phyloP scores from a whole-genome alignment of 2,797 vertebrate genomes.

The Danio albolineatus region DNA sequence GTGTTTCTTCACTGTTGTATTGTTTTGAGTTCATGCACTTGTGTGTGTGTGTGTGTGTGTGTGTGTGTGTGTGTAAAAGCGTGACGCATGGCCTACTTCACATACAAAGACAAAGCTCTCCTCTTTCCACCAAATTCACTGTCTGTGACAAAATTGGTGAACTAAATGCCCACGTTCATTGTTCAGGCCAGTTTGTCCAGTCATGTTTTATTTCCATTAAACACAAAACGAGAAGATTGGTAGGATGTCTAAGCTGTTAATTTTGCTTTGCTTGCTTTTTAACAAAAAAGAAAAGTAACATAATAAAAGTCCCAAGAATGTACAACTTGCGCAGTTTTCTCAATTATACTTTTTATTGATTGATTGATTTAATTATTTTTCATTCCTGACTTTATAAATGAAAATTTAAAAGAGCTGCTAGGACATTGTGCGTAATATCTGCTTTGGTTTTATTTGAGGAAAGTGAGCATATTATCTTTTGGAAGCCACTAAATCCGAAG shows the following conservation, averaged over 20 bases:
- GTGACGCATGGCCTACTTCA: constrained; percentile 48
- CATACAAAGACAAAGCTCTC: constrained; percentile 39
- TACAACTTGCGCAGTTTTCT: background rate
- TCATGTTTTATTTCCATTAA: background rate
- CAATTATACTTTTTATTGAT: background rate
- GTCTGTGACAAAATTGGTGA: constrained; percentile 14
- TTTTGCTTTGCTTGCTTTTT: too few relatives aligned
- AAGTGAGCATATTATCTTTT: background rate
- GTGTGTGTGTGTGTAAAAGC: constrained; percentile 18
- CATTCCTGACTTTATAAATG: background rate
- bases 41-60: constrained; percentile 19
- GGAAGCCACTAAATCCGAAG: background rate
- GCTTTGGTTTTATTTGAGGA: background rate
- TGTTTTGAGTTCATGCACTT: constrained; percentile 16
- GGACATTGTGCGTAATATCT: constrained; percentile 4
- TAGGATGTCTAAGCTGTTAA: too few relatives aligned
- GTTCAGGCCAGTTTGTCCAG: background rate
- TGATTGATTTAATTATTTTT: background rate
- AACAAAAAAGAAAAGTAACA: background rate
- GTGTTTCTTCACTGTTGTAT: background rate
- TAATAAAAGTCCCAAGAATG: background rate
- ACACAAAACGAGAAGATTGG: background rate
- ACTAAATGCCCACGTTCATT: constrained; percentile 14
- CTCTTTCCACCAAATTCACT: constrained; percentile 1
- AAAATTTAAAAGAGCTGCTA: background rate